Evolutionary conservation across 1,140 invertebrate species (phyloP).

Genomic region (Cryptotermes secundus): DNA sequence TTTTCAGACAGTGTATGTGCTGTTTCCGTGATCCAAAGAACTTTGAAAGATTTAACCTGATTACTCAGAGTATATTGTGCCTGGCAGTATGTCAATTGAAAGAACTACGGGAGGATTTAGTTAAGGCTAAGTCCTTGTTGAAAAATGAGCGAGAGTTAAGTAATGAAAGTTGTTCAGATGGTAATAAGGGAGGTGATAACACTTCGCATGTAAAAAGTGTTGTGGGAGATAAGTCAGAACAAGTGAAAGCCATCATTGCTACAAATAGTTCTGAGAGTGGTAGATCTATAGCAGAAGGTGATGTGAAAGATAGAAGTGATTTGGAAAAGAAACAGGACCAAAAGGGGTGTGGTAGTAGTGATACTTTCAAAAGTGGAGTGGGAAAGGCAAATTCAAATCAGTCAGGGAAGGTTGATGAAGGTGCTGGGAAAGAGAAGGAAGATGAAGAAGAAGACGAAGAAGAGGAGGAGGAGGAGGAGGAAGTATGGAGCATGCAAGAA

Average conservation of each 20-base stretch:
- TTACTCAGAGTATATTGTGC: conserved; percentile 79
- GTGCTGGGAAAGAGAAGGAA: conserved; percentile 29
- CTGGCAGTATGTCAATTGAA: conserved; percentile 73
- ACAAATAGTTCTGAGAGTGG: background rate
- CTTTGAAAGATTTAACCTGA: conserved; percentile 82
- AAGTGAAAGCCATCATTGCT: background rate
- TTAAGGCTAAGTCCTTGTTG: conserved; percentile 38
- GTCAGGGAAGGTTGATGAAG: background rate
- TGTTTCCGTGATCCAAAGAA: conserved; percentile 88
- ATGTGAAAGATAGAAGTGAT: conserved; percentile 44
- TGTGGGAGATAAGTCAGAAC: background rate
- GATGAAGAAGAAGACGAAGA: conserved; percentile 37
- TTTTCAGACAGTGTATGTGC: conserved; percentile 84
- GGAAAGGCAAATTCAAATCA: conserved; percentile 1
- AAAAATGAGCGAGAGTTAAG: conserved; percentile 39
- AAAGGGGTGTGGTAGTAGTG: conserved; percentile 38
- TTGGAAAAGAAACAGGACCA: conserved; percentile 40
- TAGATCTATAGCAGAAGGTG: background rate
- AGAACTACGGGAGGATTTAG: conserved; percentile 52
- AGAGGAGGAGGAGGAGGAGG: conserved; percentile 38
- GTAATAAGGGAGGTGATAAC: conserved; percentile 32
- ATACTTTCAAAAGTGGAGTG: background rate
- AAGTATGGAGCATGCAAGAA: conserved; percentile 69
- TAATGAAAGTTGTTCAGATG: conserved; percentile 43
- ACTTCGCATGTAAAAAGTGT: background rate